phyloP scores from a whole-genome alignment of 2,113 vertebrate species.

The Poecilia latipinna region DNA sequence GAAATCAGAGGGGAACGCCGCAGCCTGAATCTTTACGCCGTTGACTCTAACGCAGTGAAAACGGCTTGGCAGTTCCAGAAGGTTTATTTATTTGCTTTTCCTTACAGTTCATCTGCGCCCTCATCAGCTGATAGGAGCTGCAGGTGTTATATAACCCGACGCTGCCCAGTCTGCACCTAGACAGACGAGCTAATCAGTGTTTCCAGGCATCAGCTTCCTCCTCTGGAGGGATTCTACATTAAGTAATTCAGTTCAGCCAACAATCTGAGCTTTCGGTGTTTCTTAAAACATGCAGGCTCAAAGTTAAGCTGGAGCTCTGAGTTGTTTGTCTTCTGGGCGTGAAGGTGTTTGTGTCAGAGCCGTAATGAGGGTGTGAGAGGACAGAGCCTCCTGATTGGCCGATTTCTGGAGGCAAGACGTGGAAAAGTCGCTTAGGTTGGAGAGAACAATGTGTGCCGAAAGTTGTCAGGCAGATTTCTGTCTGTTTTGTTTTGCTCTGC shows the following conservation, averaged over 20 bases:
- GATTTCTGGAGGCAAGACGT: not conserved
- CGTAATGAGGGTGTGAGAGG: constrained; percentile 56
- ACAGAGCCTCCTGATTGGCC: constrained; percentile 63
- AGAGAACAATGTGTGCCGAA: not conserved
- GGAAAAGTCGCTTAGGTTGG: not conserved
- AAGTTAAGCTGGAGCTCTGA: not conserved
- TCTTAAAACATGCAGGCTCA: not conserved
- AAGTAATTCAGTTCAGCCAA: not conserved
- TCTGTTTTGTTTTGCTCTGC: not conserved
- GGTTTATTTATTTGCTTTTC: constrained; percentile 21
- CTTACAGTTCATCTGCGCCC: constrained; percentile 7
- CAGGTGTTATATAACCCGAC: constrained; percentile 17
- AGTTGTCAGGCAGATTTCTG: not conserved
- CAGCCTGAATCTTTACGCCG: not conserved
- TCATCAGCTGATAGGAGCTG: not conserved
- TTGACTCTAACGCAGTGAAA: constrained; percentile 10
- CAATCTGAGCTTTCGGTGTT: not conserved
- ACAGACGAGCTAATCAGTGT: not conserved
- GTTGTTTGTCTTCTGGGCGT: constrained; percentile 17
- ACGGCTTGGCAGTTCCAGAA: not conserved
- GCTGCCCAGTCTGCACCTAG: not conserved
- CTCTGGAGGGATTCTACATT: not conserved
- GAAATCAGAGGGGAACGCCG: not conserved
- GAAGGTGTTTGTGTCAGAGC: constrained; percentile 33
- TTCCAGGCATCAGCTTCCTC: not conserved